A percentile compares a stretch with the other conserved stretches of the same genome.
Evolutionary conservation across 2,888 invertebrate species (phyloP).

Genomic region (Hirtodrosophila histrioides): DNA sequence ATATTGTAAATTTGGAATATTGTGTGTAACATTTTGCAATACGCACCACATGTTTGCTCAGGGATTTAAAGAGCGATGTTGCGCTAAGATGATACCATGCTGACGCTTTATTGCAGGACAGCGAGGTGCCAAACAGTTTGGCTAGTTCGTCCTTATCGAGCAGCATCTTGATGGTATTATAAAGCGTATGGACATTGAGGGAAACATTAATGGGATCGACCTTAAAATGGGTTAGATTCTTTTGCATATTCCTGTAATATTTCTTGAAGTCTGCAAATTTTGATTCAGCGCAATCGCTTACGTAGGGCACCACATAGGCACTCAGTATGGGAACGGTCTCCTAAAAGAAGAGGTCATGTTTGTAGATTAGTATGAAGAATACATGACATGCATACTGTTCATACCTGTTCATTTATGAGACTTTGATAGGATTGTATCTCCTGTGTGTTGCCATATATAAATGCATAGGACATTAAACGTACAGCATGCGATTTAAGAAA

Average conservation of each 20-base stretch:
- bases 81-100: slow-evolving; percentile 64
- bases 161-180: slow-evolving; percentile 49
- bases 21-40: too few relatives aligned
- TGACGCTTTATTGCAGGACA: slow-evolving; percentile 35
- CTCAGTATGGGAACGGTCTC: slow-evolving; percentile 51
- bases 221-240: slow-evolving; percentile 36
- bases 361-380: background rate
- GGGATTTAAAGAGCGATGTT: slow-evolving; percentile 53
- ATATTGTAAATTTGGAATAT: too few relatives aligned
- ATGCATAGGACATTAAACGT: slow-evolving; percentile 60
- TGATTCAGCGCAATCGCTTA: slow-evolving; percentile 52
- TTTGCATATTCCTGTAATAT: slow-evolving; percentile 33
- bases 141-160: slow-evolving; percentile 62
- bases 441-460: slow-evolving; percentile 63
- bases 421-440: slow-evolving; percentile 55
- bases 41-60: slow-evolving; percentile 34
- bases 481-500: slow-evolving; percentile 56
- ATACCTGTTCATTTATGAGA: slow-evolving; percentile 49
- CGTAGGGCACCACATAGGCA: slow-evolving; percentile 52
- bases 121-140: slow-evolving; percentile 58
- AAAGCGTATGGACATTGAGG: slow-evolving; percentile 58
- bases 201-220: slow-evolving; percentile 6
- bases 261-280: slow-evolving; percentile 34
- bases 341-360: slow-evolving; percentile 32
- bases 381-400: background rate